Evolutionary conservation across 2,888 invertebrate species (phyloP).

Genomic region (Matsumyia berberina): DNA sequence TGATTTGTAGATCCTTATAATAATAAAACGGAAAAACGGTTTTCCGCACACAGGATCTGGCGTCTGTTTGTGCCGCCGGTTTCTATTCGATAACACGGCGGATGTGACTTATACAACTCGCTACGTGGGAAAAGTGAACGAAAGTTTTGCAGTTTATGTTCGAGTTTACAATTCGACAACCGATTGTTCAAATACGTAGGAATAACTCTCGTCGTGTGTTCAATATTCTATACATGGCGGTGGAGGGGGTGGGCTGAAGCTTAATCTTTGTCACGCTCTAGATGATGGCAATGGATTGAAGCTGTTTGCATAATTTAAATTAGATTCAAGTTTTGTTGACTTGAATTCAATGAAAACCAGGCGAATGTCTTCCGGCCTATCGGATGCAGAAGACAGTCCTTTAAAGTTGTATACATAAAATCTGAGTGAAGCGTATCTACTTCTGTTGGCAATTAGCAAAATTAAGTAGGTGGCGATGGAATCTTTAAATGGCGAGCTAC

Average conservation of each 20-base stretch:
- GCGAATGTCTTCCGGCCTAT: neutral
- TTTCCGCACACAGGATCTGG: conserved; percentile 56
- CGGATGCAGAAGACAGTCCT: neutral
- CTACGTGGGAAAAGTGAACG: conserved; percentile 61
- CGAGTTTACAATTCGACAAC: conserved; percentile 53
- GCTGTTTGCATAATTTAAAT: conserved; percentile 61
- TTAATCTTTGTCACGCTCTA: conserved; percentile 57
- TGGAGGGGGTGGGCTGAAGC: conserved; percentile 1
- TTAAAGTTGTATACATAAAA: conserved; percentile 1
- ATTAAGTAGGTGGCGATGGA: conserved; percentile 24
- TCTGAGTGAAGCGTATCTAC: neutral
- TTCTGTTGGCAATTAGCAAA: conserved; percentile 12
- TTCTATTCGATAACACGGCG: conserved; percentile 66
- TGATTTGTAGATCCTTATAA: conserved; percentile 58
- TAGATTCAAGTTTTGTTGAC: conserved; percentile 47
- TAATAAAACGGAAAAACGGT: conserved; percentile 44
- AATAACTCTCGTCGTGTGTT: conserved; percentile 19
- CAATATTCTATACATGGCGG: conserved; percentile 28
- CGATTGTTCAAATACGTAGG: conserved; percentile 55
- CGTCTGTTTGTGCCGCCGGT: conserved; percentile 56
- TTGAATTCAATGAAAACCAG: conserved; percentile 2
- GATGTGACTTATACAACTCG: conserved; percentile 68
- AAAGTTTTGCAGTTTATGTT: conserved; percentile 57
- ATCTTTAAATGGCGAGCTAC: too few species aligned
- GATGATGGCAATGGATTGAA: conserved; percentile 49